These are phyloP conservation scores for Hycleus phaleratus DNA, from an alignment of 1,140 invertebrate species.

Conservation along the genomic window DNA sequence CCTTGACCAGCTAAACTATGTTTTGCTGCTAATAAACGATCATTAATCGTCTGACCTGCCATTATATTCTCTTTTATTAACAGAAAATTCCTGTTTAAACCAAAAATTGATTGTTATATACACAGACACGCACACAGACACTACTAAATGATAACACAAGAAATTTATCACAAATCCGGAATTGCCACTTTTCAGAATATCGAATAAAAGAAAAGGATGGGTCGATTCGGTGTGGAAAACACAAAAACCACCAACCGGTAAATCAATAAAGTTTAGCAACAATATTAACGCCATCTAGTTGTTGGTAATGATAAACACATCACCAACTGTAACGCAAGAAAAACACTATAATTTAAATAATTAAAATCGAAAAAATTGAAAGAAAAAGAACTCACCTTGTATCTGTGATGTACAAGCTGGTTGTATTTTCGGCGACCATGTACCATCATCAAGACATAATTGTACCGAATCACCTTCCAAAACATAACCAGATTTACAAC, in stretches of 20 bases:
- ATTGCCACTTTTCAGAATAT: background rate
- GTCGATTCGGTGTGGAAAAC: conserved; percentile 21
- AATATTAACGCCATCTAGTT: conserved; percentile 8
- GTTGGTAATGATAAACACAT: background rate
- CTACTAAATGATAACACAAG: no score
- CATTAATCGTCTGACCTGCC: conserved; percentile 96
- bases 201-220: conserved; percentile 18
- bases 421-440: conserved; percentile 40
- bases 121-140: background rate
- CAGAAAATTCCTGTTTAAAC: background rate
- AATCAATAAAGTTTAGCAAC: conserved; percentile 26
- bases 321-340: background rate
- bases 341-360: background rate
- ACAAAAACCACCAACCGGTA: conserved; percentile 17
- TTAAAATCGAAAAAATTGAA: background rate
- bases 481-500: conserved; percentile 40
- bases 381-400: conserved; percentile 4
- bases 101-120: background rate
- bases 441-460: conserved; percentile 39
- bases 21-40: conserved; percentile 93
- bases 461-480: conserved; percentile 36
- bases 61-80: conserved; percentile 42
- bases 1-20: conserved; percentile 98
- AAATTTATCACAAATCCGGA: no score
- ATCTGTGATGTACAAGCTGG: conserved; percentile 32